Percentiles rank a stretch among this genome's conserved stretches.
These are phyloP conservation scores for Operophtera brumata DNA, from an alignment of 2,888 invertebrate species.

Conservation along the genomic window DNA sequence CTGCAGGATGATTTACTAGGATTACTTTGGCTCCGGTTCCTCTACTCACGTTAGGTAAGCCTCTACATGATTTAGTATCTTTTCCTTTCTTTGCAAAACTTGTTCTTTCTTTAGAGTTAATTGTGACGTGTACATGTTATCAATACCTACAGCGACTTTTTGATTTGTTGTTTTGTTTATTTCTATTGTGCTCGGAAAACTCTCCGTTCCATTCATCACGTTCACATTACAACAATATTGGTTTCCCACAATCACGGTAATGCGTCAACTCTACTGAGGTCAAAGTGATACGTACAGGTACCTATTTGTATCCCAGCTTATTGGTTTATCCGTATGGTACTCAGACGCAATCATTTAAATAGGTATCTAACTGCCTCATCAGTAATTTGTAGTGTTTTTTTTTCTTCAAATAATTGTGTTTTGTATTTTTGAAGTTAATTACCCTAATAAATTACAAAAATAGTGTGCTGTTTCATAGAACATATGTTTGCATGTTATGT, in stretches of 20 bases:
- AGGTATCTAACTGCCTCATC: not conserved
- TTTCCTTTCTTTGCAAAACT: not conserved
- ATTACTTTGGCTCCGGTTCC: not conserved
- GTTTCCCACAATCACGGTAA: conserved; percentile 38
- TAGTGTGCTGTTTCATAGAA: no score
- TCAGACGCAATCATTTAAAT: no score
- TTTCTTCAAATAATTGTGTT: no score
- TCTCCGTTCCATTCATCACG: conserved; percentile 20
- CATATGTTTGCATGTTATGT: no score
- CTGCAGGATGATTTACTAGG: conserved; percentile 3
- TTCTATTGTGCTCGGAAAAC: not conserved
- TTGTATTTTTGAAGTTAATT: no score
- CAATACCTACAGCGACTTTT: not conserved
- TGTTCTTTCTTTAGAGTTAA: no score
- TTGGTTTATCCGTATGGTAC: conserved; percentile 29
- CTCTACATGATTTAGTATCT: not conserved
- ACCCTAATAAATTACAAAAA: no score
- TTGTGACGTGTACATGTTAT: not conserved
- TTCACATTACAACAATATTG: conserved; percentile 34
- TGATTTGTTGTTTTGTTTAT: not conserved
- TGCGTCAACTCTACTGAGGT: conserved; percentile 47
- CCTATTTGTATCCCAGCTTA: conserved; percentile 41
- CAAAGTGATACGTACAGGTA: conserved; percentile 37
- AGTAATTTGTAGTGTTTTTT: not conserved
- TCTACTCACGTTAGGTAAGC: no score